Conservation (phyloP, 2,797 vertebrate species). For the Loriculus beryllinus region DNA sequence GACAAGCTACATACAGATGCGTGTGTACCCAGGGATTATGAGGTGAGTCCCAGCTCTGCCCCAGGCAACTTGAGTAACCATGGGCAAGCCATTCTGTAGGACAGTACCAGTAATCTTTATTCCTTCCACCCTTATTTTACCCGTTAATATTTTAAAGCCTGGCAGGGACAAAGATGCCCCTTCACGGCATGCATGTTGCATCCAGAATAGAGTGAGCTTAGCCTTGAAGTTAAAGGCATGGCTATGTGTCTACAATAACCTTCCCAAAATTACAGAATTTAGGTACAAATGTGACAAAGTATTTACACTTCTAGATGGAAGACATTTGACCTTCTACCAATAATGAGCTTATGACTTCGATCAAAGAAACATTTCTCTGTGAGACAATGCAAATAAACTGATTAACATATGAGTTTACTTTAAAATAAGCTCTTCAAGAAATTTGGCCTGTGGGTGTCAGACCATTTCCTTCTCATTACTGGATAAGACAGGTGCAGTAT, state of each 20-base stretch:
- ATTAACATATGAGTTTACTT: neutral
- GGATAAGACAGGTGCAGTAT: neutral
- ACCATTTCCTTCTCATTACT: neutral
- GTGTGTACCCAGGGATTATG: neutral
- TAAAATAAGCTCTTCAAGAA: conserved; percentile 4
- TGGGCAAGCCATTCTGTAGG: rapidly evolving
- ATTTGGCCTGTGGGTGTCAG: neutral
- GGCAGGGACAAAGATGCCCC: neutral
- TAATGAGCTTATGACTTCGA: neutral
- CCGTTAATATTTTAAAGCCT: neutral
- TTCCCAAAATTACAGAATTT: neutral
- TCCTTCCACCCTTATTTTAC: neutral
- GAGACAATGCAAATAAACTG: conserved; percentile 8
- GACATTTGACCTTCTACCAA: neutral
- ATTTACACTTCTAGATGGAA: neutral
- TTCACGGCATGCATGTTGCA: neutral
- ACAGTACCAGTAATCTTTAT: neutral
- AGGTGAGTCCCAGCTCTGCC: neutral
- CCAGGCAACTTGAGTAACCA: neutral
- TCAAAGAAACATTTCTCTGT: neutral
- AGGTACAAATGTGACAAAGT: neutral
- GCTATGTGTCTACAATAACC: neutral
- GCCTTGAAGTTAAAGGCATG: neutral
- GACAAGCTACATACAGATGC: neutral
- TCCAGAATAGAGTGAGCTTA: neutral